phyloP scores from a whole-genome alignment of 2,113 vertebrate species.

The Montifringilla adamsi region DNA sequence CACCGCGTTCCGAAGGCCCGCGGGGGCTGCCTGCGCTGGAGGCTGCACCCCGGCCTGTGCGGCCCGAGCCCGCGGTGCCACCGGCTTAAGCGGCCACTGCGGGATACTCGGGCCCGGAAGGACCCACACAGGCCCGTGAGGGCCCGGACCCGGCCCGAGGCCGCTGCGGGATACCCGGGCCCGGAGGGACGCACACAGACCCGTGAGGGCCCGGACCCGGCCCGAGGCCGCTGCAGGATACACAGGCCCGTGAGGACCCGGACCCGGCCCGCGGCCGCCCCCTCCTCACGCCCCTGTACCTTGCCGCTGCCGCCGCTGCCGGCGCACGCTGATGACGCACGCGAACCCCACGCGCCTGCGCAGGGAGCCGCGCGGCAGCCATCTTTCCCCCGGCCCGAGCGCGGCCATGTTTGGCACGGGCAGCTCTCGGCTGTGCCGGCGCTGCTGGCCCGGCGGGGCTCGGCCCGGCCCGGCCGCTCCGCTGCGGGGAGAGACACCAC shows the following conservation, averaged over 20 bases:
- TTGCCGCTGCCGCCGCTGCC: not conserved
- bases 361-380: rapidly evolving
- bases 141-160: rapidly evolving
- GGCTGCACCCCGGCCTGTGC: not conserved
- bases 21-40: not conserved
- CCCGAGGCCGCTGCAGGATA: too few species aligned
- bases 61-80: not conserved
- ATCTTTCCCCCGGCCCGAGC: not conserved
- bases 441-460: not conserved
- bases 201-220: too few species aligned
- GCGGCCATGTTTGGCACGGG: not conserved
- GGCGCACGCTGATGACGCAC: not conserved
- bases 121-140: too few species aligned
- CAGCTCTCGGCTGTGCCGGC: rapidly evolving
- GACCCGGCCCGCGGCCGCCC: not conserved
- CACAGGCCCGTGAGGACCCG: too few species aligned
- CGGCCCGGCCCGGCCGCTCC: too few species aligned
- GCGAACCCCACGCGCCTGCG: rapidly evolving
- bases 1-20: not conserved
- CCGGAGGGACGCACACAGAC: not conserved
- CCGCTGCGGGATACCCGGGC: rapidly evolving
- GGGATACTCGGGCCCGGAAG: not conserved
- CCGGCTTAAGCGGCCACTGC: not conserved
- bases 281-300: not conserved
- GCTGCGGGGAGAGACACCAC: too few species aligned